Conservation (phyloP, 2,888 invertebrate genomes). For the Protophormia terraenovae region DNA sequence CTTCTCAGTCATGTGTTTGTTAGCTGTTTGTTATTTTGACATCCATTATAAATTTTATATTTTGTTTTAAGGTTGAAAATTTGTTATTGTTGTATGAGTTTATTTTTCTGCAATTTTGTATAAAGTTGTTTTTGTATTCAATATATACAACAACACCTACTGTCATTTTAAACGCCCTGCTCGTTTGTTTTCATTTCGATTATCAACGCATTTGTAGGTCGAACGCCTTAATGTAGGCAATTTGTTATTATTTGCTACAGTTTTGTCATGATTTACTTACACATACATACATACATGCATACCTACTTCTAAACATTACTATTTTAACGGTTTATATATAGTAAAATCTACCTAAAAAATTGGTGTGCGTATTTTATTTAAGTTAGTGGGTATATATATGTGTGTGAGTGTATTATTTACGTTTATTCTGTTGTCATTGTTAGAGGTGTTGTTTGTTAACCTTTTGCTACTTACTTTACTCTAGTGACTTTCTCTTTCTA, state of each 20-base stretch:
- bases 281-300: background rate
- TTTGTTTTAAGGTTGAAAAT: constrained; percentile 1
- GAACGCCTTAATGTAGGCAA: constrained; percentile 60
- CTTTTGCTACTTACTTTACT: background rate
- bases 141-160: constrained; percentile 19
- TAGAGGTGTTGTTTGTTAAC: constrained; percentile 23
- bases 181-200: constrained; percentile 58
- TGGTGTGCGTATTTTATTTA: background rate
- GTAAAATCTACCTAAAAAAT: background rate
- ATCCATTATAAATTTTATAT: constrained; percentile 24
- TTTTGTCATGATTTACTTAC: constrained; percentile 22
- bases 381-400: background rate
- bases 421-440: background rate
- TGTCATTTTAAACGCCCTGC: constrained; percentile 29
- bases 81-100: background rate
- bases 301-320: background rate
- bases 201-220: constrained; percentile 53
- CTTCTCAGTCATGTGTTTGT: background rate
- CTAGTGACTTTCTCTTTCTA: too few species aligned
- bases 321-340: background rate
- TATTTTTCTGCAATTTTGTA: background rate
- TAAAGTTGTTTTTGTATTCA: background rate
- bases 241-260: constrained; percentile 58
- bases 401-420: background rate
- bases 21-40: constrained; percentile 12